Conservation (phyloP, 2,888 invertebrate species). For the Aspidiotus rigidus region DNA sequence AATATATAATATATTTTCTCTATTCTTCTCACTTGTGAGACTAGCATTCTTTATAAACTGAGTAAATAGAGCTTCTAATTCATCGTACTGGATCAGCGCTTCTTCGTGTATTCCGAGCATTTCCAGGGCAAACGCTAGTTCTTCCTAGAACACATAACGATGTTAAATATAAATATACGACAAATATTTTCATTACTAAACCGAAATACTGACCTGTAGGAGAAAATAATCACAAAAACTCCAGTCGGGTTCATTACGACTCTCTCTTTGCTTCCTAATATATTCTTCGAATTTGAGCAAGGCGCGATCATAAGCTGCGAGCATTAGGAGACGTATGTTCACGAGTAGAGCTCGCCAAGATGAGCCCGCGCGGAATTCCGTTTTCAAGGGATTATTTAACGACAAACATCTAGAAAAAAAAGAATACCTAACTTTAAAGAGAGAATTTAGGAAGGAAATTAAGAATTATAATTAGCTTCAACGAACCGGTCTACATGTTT, state of each 20-base stretch:
- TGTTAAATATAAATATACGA: not conserved
- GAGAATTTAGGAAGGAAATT: not conserved
- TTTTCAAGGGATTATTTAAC: constrained; percentile 80
- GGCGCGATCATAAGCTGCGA: constrained; percentile 78
- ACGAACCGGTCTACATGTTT: constrained; percentile 65
- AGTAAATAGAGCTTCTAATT: constrained; percentile 90
- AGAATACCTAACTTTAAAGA: not conserved
- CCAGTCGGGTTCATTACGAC: constrained; percentile 83
- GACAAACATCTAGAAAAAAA: constrained; percentile 69
- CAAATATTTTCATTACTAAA: not conserved
- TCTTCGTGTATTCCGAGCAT: constrained; percentile 89
- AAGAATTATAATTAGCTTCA: constrained; percentile 17
- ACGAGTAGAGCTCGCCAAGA: constrained; percentile 80
- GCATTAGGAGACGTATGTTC: constrained; percentile 69
- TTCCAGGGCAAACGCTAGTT: constrained; percentile 87
- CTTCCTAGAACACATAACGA: constrained; percentile 57
- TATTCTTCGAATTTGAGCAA: constrained; percentile 80
- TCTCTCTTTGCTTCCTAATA: constrained; percentile 80
- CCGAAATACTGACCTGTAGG: constrained; percentile 56
- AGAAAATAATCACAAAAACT: constrained; percentile 91
- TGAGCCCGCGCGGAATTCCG: constrained; percentile 79
- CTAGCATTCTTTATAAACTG: constrained; percentile 93
- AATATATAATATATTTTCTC: constrained; percentile 16
- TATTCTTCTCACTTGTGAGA: constrained; percentile 52
- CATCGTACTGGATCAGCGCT: constrained; percentile 92